phyloP scores from a whole-genome alignment of 2,888 invertebrate genomes.

The Branchellion lobata region DNA sequence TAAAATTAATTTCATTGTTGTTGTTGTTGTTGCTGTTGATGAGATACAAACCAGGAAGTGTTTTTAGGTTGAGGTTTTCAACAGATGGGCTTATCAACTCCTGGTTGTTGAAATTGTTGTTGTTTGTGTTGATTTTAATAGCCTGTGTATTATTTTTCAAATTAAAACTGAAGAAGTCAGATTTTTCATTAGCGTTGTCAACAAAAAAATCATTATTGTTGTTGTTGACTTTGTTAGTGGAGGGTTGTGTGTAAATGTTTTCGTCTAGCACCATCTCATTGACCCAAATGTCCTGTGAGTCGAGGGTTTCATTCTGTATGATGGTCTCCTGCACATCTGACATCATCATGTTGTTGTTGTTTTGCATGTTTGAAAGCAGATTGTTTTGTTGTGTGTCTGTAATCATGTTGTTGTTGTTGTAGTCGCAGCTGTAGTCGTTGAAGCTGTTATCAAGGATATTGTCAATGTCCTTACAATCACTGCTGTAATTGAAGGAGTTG shows the following conservation, averaged over 20 bases:
- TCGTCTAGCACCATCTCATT: background rate
- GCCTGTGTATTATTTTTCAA: background rate
- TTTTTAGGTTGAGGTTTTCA: slow-evolving; percentile 8
- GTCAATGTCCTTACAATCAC: too few relatives aligned
- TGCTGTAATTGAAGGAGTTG: slow-evolving; percentile 1
- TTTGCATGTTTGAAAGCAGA: background rate
- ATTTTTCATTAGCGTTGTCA: too few relatives aligned
- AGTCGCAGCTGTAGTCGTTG: background rate
- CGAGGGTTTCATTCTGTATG: background rate
- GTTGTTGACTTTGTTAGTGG: background rate
- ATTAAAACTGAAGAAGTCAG: background rate
- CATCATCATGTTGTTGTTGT: background rate
- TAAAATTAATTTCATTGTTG: background rate
- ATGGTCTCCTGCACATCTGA: too few relatives aligned
- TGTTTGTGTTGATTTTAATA: background rate
- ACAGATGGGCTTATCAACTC: slow-evolving; percentile 9
- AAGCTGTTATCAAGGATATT: too few relatives aligned
- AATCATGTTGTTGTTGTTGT: slow-evolving; percentile 15
- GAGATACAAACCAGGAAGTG: background rate
- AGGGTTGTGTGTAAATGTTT: background rate
- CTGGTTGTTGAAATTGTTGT: background rate
- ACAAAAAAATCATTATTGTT: background rate
- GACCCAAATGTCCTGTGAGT: background rate
- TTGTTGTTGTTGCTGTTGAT: background rate
- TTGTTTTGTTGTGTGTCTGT: background rate